Base-by-base conservation (phyloP, 2,888 invertebrate species). In the Myopa testacea region DNA sequence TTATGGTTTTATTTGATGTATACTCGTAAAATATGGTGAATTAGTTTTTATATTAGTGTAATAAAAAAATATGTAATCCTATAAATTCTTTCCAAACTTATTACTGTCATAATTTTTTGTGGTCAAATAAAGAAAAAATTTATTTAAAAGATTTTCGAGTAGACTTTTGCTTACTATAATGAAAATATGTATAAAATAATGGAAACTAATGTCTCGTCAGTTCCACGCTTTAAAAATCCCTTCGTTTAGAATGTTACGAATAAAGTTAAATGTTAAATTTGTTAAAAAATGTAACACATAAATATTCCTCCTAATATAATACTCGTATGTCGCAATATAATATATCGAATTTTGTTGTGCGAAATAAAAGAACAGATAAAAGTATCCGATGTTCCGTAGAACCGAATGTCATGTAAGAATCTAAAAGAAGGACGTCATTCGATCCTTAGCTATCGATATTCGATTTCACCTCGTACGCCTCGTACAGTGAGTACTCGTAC, bases 371-470 rank as follows among this genome's bases (percentile, higher is more conserved):
- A 69, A 69, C 75, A 60, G 40, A 68, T 68, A 19, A 75, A 60
- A 75, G 75, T 75, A 75, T 75, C 68, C 45, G 19, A n/a, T 75
- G 68, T 75, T 68, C 69, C 58, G 40, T 60, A 75, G 75, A 75
- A 75, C 34, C 68, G 34, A 55, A 80, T 79, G 82, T 82, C 82
- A 84, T 82, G 78, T 84, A 85, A 85, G 84, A 86, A 84, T 83
- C 82, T 81, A 81, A 83, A 85, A 85, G 85, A 84, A 85, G 84
- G 84, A 84, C 83, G 83, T 81, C 85, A 89, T 86, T 85, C 87
- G 88, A 89, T 89, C 88, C 88, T 85, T 82, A 86, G 87, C 87
- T 87, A 89, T 89, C 86, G 87, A 88, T 89, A 89, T 89, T 88
- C 88, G 87, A 88, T 89, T 89, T 86, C 89, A 88, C 40, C 16